These are phyloP conservation scores for Leptobrachium leishanense DNA, from an alignment of 2,113 vertebrate genomes.

Conservation along the genomic window DNA sequence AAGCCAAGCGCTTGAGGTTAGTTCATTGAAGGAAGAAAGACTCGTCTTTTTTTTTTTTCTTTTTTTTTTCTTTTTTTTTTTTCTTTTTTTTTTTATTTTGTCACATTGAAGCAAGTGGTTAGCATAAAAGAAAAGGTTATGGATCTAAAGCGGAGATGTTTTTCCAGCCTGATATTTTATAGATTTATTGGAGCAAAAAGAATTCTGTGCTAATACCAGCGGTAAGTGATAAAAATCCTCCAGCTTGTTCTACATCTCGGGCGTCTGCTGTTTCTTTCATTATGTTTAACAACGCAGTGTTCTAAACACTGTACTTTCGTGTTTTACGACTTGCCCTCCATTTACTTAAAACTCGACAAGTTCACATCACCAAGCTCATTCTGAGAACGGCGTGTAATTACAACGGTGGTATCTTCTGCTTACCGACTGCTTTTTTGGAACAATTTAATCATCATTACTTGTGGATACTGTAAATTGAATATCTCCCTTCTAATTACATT, in stretches of 20 bases:
- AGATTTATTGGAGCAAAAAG: conserved; percentile 62
- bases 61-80: background rate
- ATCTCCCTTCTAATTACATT: conserved; percentile 78
- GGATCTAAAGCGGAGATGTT: background rate
- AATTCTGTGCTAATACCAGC: conserved; percentile 60
- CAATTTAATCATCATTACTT: conserved; percentile 81
- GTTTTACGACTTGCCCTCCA: conserved; percentile 78
- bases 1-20: conserved; percentile 1
- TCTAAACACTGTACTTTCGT: conserved; percentile 63
- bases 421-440: conserved; percentile 78
- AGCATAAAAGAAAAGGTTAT: conserved; percentile 9
- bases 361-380: conserved; percentile 71
- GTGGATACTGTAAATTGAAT: conserved; percentile 84
- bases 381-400: conserved; percentile 76
- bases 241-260: conserved; percentile 44
- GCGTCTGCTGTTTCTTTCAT: conserved; percentile 59
- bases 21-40: background rate
- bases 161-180: conserved; percentile 53
- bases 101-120: background rate
- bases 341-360: conserved; percentile 76
- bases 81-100: background rate
- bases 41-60: conserved; percentile 1
- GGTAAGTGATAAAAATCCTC: conserved; percentile 64
- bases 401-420: conserved; percentile 78
- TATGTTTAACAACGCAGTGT: conserved; percentile 66